These are phyloP conservation scores for Phytoseiulus persimilis DNA, from an alignment of 2,888 invertebrate species.

Conservation along the genomic window DNA sequence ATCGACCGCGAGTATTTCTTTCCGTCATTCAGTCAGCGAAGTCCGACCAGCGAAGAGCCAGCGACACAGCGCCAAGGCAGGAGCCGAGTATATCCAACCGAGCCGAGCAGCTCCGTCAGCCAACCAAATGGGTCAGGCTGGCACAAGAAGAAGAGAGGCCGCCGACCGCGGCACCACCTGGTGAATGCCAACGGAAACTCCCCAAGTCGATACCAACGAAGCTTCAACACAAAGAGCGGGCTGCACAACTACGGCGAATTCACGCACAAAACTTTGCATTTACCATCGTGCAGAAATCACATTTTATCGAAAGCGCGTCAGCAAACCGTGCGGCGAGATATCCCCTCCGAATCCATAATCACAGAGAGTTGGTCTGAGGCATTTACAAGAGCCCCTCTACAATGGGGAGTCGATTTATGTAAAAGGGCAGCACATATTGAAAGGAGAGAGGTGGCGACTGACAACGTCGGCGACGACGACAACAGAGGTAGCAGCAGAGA, in stretches of 20 bases:
- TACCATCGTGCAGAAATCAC: background rate
- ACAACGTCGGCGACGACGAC: background rate
- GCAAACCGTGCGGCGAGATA: background rate
- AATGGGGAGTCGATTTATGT: background rate
- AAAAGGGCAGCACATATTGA: background rate
- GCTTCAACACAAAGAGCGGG: too few relatives aligned
- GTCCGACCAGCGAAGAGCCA: background rate
- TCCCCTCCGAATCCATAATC: background rate
- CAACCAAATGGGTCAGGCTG: background rate
- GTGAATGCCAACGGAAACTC: background rate
- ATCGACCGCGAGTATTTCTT: background rate
- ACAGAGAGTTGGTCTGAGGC: background rate
- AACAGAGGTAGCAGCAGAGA: background rate
- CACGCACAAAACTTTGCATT: background rate
- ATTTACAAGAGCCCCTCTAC: too few relatives aligned
- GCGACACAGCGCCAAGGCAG: background rate
- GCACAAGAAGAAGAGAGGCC: constrained; percentile 5
- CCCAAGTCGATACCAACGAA: background rate
- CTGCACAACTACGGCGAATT: background rate
- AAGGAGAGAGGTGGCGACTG: background rate
- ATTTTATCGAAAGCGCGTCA: background rate
- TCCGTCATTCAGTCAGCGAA: background rate
- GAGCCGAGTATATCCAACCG: background rate
- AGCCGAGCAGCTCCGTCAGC: constrained; percentile 5
- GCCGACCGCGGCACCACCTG: background rate